phyloP scores from a whole-genome alignment of 2,797 vertebrate genomes.

The Hemibagrus guttatus region DNA sequence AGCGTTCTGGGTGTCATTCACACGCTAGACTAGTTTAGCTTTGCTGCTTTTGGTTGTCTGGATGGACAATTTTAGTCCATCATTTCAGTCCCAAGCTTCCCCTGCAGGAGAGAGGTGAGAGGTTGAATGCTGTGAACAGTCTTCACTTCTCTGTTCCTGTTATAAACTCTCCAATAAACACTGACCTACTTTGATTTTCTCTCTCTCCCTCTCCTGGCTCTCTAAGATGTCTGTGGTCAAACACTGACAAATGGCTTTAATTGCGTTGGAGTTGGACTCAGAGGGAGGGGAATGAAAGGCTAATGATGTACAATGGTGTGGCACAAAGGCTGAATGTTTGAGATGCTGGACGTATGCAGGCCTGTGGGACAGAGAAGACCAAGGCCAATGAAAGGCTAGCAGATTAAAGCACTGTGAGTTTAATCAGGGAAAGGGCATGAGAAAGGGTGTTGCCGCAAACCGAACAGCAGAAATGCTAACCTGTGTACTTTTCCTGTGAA shows the following conservation, averaged over 20 bases:
- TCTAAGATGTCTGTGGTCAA: constrained; percentile 30
- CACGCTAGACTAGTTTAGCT: not conserved
- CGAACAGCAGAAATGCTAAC: not conserved
- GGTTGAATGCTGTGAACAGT: constrained; percentile 15
- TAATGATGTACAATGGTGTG: constrained; percentile 42
- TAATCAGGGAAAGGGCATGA: constrained; percentile 26
- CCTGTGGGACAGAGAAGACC: constrained; percentile 15
- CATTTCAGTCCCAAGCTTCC: constrained; percentile 23
- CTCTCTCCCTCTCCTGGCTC: constrained; percentile 1
- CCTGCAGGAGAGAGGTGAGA: constrained; percentile 6
- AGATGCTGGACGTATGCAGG: constrained; percentile 17
- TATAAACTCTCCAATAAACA: constrained; percentile 41
- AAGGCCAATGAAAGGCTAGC: constrained; percentile 24
- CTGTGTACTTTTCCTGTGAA: not conserved
- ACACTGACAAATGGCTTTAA: constrained; percentile 46
- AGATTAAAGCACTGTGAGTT: constrained; percentile 14
- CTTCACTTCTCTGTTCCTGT: constrained; percentile 25
- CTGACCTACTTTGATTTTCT: constrained; percentile 16
- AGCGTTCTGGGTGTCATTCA: not conserved
- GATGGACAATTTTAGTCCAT: constrained; percentile 39
- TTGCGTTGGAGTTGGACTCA: constrained; percentile 37
- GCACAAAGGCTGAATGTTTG: constrained; percentile 27
- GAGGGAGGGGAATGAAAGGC: constrained; percentile 24
- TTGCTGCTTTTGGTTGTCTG: constrained; percentile 19
- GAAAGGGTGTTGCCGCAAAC: constrained; percentile 13